Conservation (phyloP, 2,888 invertebrate genomes). For the Thereva nobilitata region DNA sequence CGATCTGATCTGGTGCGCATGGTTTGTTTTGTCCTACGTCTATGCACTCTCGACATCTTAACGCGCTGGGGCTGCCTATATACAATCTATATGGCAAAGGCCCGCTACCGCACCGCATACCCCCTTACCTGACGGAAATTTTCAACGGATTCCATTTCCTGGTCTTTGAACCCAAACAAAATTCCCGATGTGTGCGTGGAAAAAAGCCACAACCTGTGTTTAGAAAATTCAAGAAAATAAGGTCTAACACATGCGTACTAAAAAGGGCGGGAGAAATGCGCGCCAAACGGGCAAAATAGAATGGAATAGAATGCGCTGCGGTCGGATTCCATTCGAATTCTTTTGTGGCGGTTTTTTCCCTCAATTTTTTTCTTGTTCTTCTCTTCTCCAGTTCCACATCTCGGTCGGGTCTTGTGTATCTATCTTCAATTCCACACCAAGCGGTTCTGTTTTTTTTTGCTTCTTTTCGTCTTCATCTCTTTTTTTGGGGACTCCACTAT, state of each 20-base stretch:
- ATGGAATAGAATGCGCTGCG: conserved; percentile 8
- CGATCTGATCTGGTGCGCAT: conserved; percentile 16
- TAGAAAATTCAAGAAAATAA: neutral
- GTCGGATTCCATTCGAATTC: conserved; percentile 13
- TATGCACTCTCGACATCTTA: neutral
- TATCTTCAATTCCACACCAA: too few species aligned
- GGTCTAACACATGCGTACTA: conserved; percentile 15
- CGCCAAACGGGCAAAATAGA: conserved; percentile 42
- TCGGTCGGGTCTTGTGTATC: too few species aligned
- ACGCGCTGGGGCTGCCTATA: too few species aligned
- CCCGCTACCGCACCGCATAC: neutral
- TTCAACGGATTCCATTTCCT: conserved; percentile 41
- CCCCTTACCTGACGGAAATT: conserved; percentile 1
- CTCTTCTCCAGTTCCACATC: neutral
- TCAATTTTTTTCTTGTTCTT: neutral
- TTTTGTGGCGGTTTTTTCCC: neutral
- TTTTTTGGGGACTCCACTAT: too few species aligned
- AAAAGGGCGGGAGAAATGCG: conserved; percentile 47
- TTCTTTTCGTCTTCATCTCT: too few species aligned
- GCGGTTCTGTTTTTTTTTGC: too few species aligned
- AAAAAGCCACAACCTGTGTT: neutral
- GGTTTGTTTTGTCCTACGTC: conserved; percentile 19
- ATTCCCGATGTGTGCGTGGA: conserved; percentile 23
- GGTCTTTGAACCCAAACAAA: conserved; percentile 47
- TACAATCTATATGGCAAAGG: neutral